Evolutionary conservation across 2,113 vertebrate genomes (phyloP).

Genomic region (Pardalotus punctatus): DNA sequence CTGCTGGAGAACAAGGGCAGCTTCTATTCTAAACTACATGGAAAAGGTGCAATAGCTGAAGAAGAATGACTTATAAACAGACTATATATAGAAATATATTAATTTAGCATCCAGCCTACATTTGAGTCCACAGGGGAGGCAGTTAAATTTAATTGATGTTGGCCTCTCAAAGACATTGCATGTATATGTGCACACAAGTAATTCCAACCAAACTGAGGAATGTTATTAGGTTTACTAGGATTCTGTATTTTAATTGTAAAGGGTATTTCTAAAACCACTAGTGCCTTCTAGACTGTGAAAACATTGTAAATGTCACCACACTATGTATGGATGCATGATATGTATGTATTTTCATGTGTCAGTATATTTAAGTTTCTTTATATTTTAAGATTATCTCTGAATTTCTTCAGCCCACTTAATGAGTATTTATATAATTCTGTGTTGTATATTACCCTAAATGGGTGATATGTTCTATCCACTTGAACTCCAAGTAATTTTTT

Average conservation of each 20-base stretch:
- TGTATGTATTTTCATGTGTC: neutral
- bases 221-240: neutral
- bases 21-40: neutral
- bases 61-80: neutral
- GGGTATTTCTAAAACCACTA: neutral
- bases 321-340: neutral
- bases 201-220: neutral
- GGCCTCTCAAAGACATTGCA: neutral
- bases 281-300: conserved; percentile 2
- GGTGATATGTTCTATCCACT: neutral
- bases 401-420: neutral
- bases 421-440: neutral
- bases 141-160: neutral
- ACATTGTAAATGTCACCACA: neutral
- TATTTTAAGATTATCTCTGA: neutral
- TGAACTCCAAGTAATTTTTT: neutral
- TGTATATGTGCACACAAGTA: neutral
- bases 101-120: neutral
- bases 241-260: neutral
- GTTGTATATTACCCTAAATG: neutral
- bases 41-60: neutral
- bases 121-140: neutral
- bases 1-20: neutral
- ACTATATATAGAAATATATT: neutral
- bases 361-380: neutral